A percentile compares a stretch with the other conserved stretches of the same genome.
Evolutionary conservation across 92 coral and sea anemone genomes (phyloP).

Genomic region (Montipora capitata): DNA sequence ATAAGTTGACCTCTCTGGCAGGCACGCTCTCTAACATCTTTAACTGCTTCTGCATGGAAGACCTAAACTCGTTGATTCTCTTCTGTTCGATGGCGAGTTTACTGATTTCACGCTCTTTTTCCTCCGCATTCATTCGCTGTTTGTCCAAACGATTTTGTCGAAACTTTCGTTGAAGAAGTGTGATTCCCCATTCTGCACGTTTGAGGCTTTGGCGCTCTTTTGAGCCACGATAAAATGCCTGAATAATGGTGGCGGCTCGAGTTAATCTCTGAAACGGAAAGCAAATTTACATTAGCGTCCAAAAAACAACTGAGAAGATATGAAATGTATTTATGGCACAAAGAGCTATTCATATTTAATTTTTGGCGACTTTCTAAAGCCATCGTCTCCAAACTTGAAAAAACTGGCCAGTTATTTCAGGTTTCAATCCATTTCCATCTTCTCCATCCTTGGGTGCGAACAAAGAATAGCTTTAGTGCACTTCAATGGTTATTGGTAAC

Average conservation of each 20-base stretch:
- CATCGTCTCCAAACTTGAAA: too few species aligned
- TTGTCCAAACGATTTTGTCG: conserved; percentile 75
- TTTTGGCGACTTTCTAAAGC: too few species aligned
- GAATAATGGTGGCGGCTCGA: conserved; percentile 92
- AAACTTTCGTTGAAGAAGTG: conserved; percentile 86
- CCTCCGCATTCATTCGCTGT: conserved; percentile 65
- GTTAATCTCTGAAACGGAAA: conserved; percentile 74
- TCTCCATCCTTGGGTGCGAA: too few species aligned
- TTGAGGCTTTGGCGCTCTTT: conserved; percentile 77
- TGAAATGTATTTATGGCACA: too few species aligned
- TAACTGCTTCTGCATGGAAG: conserved; percentile 89
- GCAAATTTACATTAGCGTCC: neutral
- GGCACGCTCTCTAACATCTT: conserved; percentile 93
- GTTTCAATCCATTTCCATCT: too few species aligned
- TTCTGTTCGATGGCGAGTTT: conserved; percentile 78
- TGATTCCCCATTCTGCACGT: conserved; percentile 81
- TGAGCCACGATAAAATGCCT: conserved; percentile 91
- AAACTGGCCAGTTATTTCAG: too few species aligned
- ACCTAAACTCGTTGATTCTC: conserved; percentile 86
- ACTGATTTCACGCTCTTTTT: conserved; percentile 68
- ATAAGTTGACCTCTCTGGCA: conserved; percentile 91
- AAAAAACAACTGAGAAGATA: too few species aligned
- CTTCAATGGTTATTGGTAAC: too few species aligned
- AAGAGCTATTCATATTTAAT: too few species aligned
- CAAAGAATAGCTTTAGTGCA: too few species aligned